Evolutionary conservation across 2,888 invertebrate species (phyloP).

Genomic region (Iselma pallidipennis): DNA sequence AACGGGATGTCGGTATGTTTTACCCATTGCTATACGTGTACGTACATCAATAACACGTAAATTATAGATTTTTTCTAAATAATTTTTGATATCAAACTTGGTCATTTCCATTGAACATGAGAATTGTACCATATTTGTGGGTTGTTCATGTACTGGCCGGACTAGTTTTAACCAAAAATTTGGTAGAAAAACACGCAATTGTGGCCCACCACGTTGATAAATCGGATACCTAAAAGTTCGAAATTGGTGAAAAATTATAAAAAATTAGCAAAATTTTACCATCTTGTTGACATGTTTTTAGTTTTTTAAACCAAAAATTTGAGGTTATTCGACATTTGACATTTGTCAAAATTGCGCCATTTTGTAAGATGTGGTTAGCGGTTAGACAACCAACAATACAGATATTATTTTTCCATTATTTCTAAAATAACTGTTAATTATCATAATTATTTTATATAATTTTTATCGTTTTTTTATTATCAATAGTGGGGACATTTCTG

Average conservation of each 20-base stretch:
- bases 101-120: conserved; percentile 95
- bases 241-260: not conserved
- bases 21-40: conserved; percentile 74
- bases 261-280: not conserved
- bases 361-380: not conserved
- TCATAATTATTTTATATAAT: too few species aligned
- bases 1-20: conserved; percentile 63
- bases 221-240: conserved; percentile 77
- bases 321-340: not conserved
- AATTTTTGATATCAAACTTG: conserved; percentile 84
- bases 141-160: conserved; percentile 66
- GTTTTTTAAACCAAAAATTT: not conserved
- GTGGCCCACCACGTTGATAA: conserved; percentile 92
- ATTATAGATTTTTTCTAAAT: conserved; percentile 94
- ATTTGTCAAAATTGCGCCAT: not conserved
- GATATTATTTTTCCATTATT: not conserved
- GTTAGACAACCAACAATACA: not conserved
- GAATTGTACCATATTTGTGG: conserved; percentile 84
- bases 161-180: conserved; percentile 98
- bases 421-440: not conserved
- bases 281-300: conserved; percentile 17
- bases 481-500: too few species aligned
- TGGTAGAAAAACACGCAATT: conserved; percentile 87
- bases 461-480: too few species aligned
- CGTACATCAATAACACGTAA: conserved; percentile 77